phyloP scores from a whole-genome alignment of 1,140 invertebrate species.

The Wasmannia auropunctata region DNA sequence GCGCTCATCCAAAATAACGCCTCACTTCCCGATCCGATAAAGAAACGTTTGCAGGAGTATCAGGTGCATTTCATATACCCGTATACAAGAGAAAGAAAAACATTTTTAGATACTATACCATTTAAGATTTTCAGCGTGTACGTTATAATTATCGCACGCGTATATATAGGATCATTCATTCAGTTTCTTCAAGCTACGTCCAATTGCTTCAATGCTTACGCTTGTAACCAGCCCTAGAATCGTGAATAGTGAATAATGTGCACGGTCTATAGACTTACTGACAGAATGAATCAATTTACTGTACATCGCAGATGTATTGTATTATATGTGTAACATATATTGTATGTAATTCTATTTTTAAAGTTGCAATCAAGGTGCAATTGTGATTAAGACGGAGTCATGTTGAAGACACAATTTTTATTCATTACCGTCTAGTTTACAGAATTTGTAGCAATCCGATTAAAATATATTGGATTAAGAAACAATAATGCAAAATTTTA shows the following conservation, averaged over 20 bases:
- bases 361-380: neutral
- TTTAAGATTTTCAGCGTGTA: neutral
- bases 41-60: conserved; percentile 79
- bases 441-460: neutral
- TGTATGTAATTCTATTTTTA: conserved; percentile 7
- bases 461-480: neutral
- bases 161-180: conserved; percentile 1
- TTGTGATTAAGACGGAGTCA: neutral
- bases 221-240: neutral
- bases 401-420: neutral
- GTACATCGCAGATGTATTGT: neutral
- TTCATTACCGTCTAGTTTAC: neutral
- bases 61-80: conserved; percentile 69
- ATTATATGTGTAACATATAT: neutral
- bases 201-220: neutral
- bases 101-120: neutral
- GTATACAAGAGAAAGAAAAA: neutral
- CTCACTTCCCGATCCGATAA: conserved; percentile 85
- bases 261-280: neutral
- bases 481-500: neutral
- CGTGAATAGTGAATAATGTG: conserved; percentile 1
- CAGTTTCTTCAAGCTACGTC: conserved; percentile 7
- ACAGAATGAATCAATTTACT: conserved; percentile 16
- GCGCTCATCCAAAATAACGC: conserved; percentile 85
- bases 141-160: neutral